Conservation (phyloP, 2,113 vertebrate genomes). For the Perccottus glenii region DNA sequence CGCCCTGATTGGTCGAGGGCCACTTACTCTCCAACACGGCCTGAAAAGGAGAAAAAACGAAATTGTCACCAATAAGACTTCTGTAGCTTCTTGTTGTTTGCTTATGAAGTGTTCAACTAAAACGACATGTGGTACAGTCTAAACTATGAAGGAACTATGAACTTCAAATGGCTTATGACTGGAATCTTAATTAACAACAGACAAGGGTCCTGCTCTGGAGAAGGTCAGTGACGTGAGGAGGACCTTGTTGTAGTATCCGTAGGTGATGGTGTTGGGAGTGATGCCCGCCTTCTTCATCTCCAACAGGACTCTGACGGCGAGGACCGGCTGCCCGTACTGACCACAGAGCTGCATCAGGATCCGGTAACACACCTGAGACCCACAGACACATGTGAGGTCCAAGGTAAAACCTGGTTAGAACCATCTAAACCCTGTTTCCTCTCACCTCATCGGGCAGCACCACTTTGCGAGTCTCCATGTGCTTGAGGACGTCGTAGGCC, state of each 20-base stretch:
- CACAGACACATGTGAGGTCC: background rate
- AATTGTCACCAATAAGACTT: background rate
- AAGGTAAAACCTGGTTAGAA: too few species aligned
- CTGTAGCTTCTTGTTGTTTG: too few species aligned
- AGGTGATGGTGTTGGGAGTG: conserved; percentile 93
- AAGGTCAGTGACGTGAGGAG: background rate
- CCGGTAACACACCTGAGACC: conserved; percentile 90
- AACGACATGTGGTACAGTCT: too few species aligned
- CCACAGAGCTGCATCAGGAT: conserved; percentile 96
- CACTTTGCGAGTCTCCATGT: conserved; percentile 92
- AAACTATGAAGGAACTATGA: too few species aligned
- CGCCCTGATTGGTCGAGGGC: conserved; percentile 89
- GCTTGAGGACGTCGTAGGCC: conserved; percentile 90
- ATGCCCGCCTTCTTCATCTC: conserved; percentile 96
- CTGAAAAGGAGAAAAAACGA: conserved; percentile 62
- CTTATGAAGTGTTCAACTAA: too few species aligned
- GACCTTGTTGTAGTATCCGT: conserved; percentile 95
- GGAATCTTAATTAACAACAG: too few species aligned
- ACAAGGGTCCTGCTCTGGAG: background rate
- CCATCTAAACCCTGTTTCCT: background rate
- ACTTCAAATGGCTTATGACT: too few species aligned
- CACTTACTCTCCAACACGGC: conserved; percentile 95
- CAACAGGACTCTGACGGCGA: conserved; percentile 91
- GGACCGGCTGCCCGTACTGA: conserved; percentile 92
- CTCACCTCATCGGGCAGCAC: conserved; percentile 91